Evolutionary conservation across 2,888 invertebrate species (phyloP).

Genomic region (Drosophila neutralis): DNA sequence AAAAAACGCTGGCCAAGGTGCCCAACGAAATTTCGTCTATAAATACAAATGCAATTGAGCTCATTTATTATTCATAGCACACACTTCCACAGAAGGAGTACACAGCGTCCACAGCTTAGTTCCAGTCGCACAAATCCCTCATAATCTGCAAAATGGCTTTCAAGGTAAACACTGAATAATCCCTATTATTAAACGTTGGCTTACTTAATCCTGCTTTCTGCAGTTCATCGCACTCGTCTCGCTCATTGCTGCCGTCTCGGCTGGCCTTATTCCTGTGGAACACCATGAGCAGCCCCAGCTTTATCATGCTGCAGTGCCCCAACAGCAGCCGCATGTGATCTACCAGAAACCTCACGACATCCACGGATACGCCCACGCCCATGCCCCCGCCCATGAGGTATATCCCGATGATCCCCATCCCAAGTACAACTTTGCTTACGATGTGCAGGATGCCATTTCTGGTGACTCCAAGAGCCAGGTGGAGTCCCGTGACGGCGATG

Average conservation of each 20-base stretch:
- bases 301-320: slow-evolving; percentile 46
- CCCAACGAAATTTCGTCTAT: slow-evolving; percentile 63
- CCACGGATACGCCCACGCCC: slow-evolving; percentile 54
- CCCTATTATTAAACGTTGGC: not conserved
- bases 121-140: slow-evolving; percentile 31
- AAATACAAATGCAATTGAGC: slow-evolving; percentile 74
- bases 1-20: slow-evolving; percentile 39
- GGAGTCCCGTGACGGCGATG: slow-evolving; percentile 84
- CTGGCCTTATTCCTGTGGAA: slow-evolving; percentile 70
- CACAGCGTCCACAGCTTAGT: slow-evolving; percentile 53
- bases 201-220: not conserved
- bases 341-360: slow-evolving; percentile 74
- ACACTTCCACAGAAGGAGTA: slow-evolving; percentile 72
- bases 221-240: slow-evolving; percentile 71
- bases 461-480: slow-evolving; percentile 84
- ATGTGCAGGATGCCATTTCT: slow-evolving; percentile 82
- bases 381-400: slow-evolving; percentile 60
- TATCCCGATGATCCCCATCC: slow-evolving; percentile 82
- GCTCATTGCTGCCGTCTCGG: slow-evolving; percentile 65
- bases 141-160: slow-evolving; percentile 74
- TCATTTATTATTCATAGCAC: slow-evolving; percentile 81
- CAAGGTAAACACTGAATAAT: slow-evolving; percentile 69
- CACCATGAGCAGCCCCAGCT: slow-evolving; percentile 68
- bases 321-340: slow-evolving; percentile 62
- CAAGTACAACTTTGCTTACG: slow-evolving; percentile 83